A percentile compares a stretch with the other conserved stretches of the same genome.
phyloP scores from a whole-genome alignment of 2,888 invertebrate genomes.

The Volucella inanis region DNA sequence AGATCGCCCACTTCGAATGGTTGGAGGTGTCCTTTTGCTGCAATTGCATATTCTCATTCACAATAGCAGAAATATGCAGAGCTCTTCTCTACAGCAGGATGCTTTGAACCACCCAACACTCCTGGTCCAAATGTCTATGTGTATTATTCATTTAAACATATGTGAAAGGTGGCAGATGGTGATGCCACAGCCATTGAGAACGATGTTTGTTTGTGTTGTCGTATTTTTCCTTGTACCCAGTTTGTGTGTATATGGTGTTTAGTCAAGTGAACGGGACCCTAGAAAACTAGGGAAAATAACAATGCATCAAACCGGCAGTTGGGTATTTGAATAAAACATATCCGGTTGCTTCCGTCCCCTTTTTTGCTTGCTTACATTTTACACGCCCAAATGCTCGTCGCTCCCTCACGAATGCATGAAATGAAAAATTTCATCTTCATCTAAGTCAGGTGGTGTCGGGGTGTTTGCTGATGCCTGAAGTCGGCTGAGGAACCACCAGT shows the following conservation, averaged over 20 bases:
- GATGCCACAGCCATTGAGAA: not conserved
- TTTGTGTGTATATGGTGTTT: slow-evolving; percentile 18
- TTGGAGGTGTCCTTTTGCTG: slow-evolving; percentile 47
- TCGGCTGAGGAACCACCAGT: not conserved
- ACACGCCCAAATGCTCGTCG: slow-evolving; percentile 50
- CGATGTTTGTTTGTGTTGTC: slow-evolving; percentile 25
- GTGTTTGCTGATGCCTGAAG: slow-evolving; percentile 26
- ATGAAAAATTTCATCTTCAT: slow-evolving; percentile 72
- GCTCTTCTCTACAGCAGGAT: slow-evolving; percentile 25
- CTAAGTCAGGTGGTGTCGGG: slow-evolving; percentile 53
- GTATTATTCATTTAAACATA: slow-evolving; percentile 17
- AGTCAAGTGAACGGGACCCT: slow-evolving; percentile 53
- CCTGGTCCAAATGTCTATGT: slow-evolving; percentile 4
- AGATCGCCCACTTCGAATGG: slow-evolving; percentile 11
- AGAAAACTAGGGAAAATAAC: slow-evolving; percentile 62
- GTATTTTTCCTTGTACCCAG: slow-evolving; percentile 16
- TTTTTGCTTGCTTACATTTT: slow-evolving; percentile 64
- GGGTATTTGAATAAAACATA: slow-evolving; percentile 74
- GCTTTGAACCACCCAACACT: not conserved
- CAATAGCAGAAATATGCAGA: slow-evolving; percentile 20
- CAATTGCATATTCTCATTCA: slow-evolving; percentile 32
- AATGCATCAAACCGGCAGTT: slow-evolving; percentile 71
- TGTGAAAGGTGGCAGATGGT: slow-evolving; percentile 8
- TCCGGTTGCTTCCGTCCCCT: slow-evolving; percentile 69
- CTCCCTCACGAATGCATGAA: slow-evolving; percentile 54